Evolutionary conservation across 2,113 vertebrate species (phyloP).

Genomic region (western clawed frog (Xenopus tropicalis)): DNA sequence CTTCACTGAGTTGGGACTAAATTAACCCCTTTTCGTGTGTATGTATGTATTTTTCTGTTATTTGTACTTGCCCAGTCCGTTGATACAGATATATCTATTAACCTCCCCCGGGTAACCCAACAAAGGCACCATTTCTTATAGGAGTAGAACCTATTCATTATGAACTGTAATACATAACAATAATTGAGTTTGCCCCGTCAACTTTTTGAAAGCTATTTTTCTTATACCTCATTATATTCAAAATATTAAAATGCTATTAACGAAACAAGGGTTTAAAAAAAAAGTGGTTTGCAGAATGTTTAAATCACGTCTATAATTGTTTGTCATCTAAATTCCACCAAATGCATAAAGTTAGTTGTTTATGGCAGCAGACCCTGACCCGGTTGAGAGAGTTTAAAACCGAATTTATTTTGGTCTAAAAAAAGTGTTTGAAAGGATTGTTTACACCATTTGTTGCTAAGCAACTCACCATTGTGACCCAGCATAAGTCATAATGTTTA

Average conservation of each 20-base stretch:
- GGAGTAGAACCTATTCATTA: conserved; percentile 18
- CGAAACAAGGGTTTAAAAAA: no score
- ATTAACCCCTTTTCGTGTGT: conserved; percentile 38
- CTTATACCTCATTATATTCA: no score
- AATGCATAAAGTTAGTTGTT: conserved; percentile 9
- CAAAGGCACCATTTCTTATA: not conserved
- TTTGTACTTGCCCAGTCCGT: conserved; percentile 25
- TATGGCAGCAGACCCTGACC: not conserved
- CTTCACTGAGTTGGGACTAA: conserved; percentile 32
- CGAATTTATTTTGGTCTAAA: conserved; percentile 3
- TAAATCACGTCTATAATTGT: not conserved
- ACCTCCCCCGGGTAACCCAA: conserved; percentile 13
- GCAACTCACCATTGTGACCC: not conserved
- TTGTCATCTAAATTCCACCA: not conserved
- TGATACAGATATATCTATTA: conserved; percentile 19
- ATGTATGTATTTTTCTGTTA: not conserved
- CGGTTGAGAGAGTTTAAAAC: not conserved
- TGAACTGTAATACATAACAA: not conserved
- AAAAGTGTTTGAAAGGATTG: not conserved
- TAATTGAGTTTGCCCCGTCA: not conserved
- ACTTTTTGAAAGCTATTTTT: not conserved
- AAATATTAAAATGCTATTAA: no score
- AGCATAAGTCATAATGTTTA: not conserved
- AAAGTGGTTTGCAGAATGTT: not conserved
- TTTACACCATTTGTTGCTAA: conserved; percentile 3